These are phyloP conservation scores for Eilema caniola DNA, from an alignment of 2,888 invertebrate species.

Conservation along the genomic window DNA sequence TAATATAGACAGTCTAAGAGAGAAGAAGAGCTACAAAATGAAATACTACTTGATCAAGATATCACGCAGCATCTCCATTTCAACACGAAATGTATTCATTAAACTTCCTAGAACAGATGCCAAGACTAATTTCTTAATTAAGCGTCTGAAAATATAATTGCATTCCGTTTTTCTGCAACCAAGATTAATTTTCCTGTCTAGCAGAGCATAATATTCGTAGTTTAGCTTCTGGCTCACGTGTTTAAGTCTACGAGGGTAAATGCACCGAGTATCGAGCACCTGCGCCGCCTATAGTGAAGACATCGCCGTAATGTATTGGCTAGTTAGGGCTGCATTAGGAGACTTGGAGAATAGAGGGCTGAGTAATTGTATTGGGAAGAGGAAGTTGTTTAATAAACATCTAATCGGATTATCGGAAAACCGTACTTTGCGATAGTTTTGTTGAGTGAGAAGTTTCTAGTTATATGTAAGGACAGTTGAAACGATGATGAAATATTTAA, in stretches of 20 bases:
- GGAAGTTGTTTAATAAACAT: conserved; percentile 50
- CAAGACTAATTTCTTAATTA: not conserved
- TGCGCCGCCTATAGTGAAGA: conserved; percentile 72
- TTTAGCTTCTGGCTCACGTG: conserved; percentile 69
- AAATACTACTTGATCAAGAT: not conserved
- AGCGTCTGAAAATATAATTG: not conserved
- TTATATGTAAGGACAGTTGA: not conserved
- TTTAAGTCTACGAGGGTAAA: conserved; percentile 55
- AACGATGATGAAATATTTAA: not conserved
- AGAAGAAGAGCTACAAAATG: not conserved
- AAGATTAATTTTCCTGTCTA: conserved; percentile 9
- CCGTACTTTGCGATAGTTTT: conserved; percentile 28
- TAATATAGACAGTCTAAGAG: not conserved
- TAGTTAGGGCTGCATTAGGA: conserved; percentile 46
- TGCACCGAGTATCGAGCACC: conserved; percentile 67
- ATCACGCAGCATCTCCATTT: not conserved
- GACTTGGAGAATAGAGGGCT: conserved; percentile 52
- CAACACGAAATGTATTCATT: not conserved
- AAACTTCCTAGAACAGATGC: not conserved
- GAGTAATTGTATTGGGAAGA: conserved; percentile 49
- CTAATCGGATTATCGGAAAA: conserved; percentile 50
- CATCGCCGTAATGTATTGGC: conserved; percentile 72
- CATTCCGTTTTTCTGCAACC: not conserved
- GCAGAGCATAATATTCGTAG: conserved; percentile 41
- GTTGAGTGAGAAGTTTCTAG: conserved; percentile 6